Evolutionary conservation across 1,140 invertebrate species (phyloP).

Genomic region (Cydia strobilella): DNA sequence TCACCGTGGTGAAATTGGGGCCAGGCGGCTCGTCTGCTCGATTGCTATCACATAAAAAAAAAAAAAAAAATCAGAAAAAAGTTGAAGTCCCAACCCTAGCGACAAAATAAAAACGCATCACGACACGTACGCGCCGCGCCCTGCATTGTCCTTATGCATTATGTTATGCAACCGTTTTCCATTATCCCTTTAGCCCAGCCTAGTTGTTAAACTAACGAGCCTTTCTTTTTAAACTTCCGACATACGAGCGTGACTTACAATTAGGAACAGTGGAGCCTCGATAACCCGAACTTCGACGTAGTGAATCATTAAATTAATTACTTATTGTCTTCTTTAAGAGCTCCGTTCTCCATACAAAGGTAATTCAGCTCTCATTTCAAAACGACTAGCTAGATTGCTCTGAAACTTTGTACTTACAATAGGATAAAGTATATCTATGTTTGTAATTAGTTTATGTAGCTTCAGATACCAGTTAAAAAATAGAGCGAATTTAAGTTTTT

Average conservation of each 20-base stretch:
- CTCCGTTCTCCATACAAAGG: too few relatives aligned
- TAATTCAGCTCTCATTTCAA: too few relatives aligned
- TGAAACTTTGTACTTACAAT: too few relatives aligned
- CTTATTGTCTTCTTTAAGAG: not conserved
- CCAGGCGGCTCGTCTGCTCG: too few relatives aligned
- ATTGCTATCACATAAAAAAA: too few relatives aligned
- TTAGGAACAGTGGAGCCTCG: not conserved
- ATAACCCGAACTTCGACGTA: too few relatives aligned
- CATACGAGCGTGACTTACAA: not conserved
- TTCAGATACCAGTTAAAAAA: too few relatives aligned
- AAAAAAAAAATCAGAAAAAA: not conserved
- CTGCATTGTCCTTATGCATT: constrained; percentile 18
- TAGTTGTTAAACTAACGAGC: not conserved
- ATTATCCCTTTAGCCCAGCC: not conserved
- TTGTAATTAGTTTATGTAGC: too few relatives aligned
- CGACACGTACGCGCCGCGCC: constrained; percentile 1
- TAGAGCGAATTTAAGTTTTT: too few relatives aligned
- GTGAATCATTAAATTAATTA: not conserved
- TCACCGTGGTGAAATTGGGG: too few relatives aligned
- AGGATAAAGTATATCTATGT: too few relatives aligned
- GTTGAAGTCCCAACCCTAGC: not conserved
- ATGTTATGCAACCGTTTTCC: constrained; percentile 3
- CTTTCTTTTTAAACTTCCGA: constrained; percentile 1
- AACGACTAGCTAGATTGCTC: too few relatives aligned
- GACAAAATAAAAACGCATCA: not conserved